Evolutionary conservation across 2,888 invertebrate genomes (phyloP).

Genomic region (Nomada fucata): DNA sequence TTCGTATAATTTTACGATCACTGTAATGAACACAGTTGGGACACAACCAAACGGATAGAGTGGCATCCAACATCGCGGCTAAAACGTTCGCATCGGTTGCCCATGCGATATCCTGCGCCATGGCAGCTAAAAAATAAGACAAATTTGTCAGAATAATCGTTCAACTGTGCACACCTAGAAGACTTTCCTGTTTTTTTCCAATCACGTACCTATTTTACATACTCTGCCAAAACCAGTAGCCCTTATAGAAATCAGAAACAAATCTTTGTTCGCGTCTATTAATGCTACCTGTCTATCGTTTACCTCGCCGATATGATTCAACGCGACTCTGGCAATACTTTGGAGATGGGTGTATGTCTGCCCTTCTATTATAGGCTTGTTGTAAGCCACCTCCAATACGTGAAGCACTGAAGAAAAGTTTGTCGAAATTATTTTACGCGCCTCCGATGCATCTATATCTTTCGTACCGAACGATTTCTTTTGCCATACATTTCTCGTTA

Average conservation of each 20-base stretch:
- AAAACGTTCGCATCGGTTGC: slow-evolving; percentile 91
- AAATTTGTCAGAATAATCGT: not conserved
- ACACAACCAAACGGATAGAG: slow-evolving; percentile 93
- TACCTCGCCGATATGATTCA: slow-evolving; percentile 93
- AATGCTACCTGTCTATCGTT: slow-evolving; percentile 94
- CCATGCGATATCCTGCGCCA: slow-evolving; percentile 89
- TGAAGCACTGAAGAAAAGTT: slow-evolving; percentile 87
- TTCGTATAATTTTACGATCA: slow-evolving; percentile 88
- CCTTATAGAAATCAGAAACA: slow-evolving; percentile 92
- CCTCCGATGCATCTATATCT: not conserved
- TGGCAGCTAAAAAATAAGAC: slow-evolving; percentile 84
- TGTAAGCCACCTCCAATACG: slow-evolving; percentile 92
- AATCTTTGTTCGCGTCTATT: slow-evolving; percentile 94
- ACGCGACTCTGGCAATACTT: slow-evolving; percentile 91
- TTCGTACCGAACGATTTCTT: not conserved
- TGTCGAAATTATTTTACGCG: too few relatives aligned
- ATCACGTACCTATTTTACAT: slow-evolving; percentile 80
- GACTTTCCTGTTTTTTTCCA: not conserved
- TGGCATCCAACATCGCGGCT: slow-evolving; percentile 91
- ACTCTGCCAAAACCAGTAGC: slow-evolving; percentile 82
- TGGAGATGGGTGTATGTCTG: slow-evolving; percentile 91
- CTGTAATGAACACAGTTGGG: slow-evolving; percentile 83
- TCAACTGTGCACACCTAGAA: not conserved
- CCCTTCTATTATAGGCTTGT: slow-evolving; percentile 90
- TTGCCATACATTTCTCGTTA: slow-evolving; percentile 90